Base-by-base conservation (phyloP, 1,140 invertebrate genomes). In the Carcinoscorpius rotundicauda region DNA sequence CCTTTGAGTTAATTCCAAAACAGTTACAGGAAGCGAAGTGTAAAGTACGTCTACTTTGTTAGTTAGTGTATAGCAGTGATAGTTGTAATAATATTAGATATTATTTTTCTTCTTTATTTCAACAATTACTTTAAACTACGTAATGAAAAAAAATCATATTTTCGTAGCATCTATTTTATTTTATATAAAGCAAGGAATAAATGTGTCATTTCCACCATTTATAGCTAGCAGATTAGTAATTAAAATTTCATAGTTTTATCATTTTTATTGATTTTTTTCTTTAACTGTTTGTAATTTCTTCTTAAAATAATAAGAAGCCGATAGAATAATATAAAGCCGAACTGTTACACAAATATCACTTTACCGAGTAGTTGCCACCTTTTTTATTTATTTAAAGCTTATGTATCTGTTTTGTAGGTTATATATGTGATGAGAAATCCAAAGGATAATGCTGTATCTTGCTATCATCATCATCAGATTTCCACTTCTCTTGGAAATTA, bases 401-500 rank as follows among this genome's bases (percentile, higher is more conserved):
- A 5, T 49, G 10, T 49, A 4, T 66, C 55, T 52, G 10, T 62
- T 10, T 78, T 76, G 59, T 76, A 94, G 87, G 85, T 96, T 3
- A 86, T 97, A 60, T 97, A 97, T 74, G 84, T 92, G 1, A 83
- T 88, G 0, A 82, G 95, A 60, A 95, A 97, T 79, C 92, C 94
- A 3, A 97, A 97, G 76, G 94, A 98, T 74, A 85, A 88, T 66
- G 88, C 89, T 59, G 91, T 97, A 0, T 96, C 92, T 0, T 94
- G 88, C 73, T 97, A 88, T 74, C 86, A 96, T 75, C 93, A 94
- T 73, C 85, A 84, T 69, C 82, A 74, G 49, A 74, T 77, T 67
- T 65, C 76, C 5, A 72, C 69, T 5, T 76, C 72, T 51, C 65
- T 77, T n/a, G 73, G 72, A 5, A 72, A 75, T 55, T 62, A 66